A percentile compares a stretch with the other conserved stretches of the same genome.
These are phyloP conservation scores for Solea senegalensis DNA, from an alignment of 2,113 vertebrate genomes.

Conservation along the genomic window DNA sequence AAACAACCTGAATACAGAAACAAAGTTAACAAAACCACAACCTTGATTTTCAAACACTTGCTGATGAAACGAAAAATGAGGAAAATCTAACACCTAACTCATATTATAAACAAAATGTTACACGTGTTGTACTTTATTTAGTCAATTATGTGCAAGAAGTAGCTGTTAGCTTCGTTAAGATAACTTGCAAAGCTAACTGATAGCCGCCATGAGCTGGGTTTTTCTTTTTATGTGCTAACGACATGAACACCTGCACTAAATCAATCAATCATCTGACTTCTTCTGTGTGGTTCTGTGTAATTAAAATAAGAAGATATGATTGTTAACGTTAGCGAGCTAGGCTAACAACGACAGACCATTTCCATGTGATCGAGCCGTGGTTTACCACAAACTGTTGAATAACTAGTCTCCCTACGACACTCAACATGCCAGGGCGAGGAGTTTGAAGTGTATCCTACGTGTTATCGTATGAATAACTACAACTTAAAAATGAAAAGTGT, in stretches of 20 bases:
- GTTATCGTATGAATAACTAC: rapidly evolving
- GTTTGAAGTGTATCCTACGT: too few species aligned
- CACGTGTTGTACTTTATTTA: neutral
- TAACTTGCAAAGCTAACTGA: slow-evolving; percentile 42
- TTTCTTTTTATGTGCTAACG: neutral
- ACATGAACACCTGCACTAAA: too few species aligned
- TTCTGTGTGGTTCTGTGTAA: too few species aligned
- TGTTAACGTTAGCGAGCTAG: slow-evolving; percentile 6
- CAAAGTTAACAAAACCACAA: too few species aligned
- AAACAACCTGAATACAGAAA: too few species aligned
- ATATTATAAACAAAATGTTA: too few species aligned
- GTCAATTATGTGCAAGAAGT: too few species aligned
- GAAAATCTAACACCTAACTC: too few species aligned
- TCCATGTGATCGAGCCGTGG: slow-evolving; percentile 58
- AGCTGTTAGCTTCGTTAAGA: too few species aligned
- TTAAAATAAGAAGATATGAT: neutral
- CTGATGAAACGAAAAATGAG: too few species aligned
- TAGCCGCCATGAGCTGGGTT: neutral
- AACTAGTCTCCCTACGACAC: neutral
- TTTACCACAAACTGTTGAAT: neutral
- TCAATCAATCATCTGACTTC: rapidly evolving
- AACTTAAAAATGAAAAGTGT: neutral
- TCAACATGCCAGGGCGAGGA: rapidly evolving
- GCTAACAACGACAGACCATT: slow-evolving; percentile 34
- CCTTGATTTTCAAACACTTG: too few species aligned